Conservation (phyloP, 2,888 invertebrate genomes). For the Hybos culiciformis region DNA sequence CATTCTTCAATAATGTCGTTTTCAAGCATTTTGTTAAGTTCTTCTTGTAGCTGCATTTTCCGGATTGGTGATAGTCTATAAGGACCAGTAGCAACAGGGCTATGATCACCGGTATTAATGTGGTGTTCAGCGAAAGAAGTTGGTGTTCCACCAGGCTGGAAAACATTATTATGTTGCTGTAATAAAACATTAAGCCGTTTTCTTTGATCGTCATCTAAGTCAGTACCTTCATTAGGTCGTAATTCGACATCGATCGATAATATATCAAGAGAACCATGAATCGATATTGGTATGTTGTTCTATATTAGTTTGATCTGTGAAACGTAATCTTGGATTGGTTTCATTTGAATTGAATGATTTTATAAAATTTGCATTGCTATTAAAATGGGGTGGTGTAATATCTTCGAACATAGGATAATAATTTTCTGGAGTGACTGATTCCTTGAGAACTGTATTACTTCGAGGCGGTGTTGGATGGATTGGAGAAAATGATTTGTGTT, state of each 20-base stretch:
- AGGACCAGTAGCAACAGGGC: constrained; percentile 22
- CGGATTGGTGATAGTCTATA: constrained; percentile 21
- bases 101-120: constrained; percentile 4
- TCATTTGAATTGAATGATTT: no score
- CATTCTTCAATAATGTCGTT: constrained; percentile 14
- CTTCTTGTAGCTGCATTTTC: constrained; percentile 6
- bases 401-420: no score
- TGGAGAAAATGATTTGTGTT: neutral
- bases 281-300: no score
- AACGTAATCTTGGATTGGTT: no score
- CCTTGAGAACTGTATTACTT: no score
- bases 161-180: neutral
- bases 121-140: neutral
- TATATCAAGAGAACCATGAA: neutral
- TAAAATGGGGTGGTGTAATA: no score
- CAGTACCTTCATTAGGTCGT: neutral
- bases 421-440: no score
- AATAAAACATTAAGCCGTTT: neutral
- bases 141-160: neutral
- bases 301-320: no score
- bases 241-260: neutral
- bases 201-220: neutral
- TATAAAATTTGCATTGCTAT: no score
- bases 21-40: constrained; percentile 4
- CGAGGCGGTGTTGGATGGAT: neutral